These are phyloP conservation scores for Trachymyrmex septentrionalis DNA, from an alignment of 1,140 invertebrate genomes.

Conservation along the genomic window DNA sequence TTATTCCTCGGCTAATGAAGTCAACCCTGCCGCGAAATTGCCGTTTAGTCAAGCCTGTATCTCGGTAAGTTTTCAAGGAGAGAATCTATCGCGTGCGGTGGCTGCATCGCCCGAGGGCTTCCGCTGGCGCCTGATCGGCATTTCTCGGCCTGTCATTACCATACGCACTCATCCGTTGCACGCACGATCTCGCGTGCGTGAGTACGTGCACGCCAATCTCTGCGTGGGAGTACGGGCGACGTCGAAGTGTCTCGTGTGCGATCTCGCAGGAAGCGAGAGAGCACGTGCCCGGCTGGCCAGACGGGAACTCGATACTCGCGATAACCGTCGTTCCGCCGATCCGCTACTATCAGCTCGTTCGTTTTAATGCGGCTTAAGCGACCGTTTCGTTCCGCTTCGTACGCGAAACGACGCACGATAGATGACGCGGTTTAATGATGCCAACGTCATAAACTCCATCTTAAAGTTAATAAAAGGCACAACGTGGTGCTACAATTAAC, in stretches of 20 bases:
- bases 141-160: conserved; percentile 83
- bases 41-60: conserved; percentile 1
- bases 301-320: conserved; percentile 49
- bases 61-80: conserved; percentile 63
- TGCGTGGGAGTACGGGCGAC: conserved; percentile 78
- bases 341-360: conserved; percentile 49
- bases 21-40: conserved; percentile 13
- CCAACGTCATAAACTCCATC: background rate
- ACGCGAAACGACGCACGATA: conserved; percentile 4
- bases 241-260: conserved; percentile 69
- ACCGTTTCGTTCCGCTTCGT: conserved; percentile 34
- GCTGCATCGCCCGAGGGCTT: conserved; percentile 76
- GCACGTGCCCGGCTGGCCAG: conserved; percentile 47
- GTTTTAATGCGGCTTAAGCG: conserved; percentile 47
- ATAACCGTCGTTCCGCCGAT: conserved; percentile 26
- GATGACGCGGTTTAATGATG: conserved; percentile 26
- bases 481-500: background rate
- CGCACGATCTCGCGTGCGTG: conserved; percentile 79
- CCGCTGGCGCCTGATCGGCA: conserved; percentile 81
- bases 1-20: conserved; percentile 7
- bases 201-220: conserved; percentile 78
- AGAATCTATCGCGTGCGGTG: conserved; percentile 73
- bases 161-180: conserved; percentile 83
- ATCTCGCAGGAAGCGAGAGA: conserved; percentile 51
- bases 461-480: conserved; percentile 32